Evolutionary conservation across 2,888 invertebrate species (phyloP).

Genomic region (Drosophila bunnanda): DNA sequence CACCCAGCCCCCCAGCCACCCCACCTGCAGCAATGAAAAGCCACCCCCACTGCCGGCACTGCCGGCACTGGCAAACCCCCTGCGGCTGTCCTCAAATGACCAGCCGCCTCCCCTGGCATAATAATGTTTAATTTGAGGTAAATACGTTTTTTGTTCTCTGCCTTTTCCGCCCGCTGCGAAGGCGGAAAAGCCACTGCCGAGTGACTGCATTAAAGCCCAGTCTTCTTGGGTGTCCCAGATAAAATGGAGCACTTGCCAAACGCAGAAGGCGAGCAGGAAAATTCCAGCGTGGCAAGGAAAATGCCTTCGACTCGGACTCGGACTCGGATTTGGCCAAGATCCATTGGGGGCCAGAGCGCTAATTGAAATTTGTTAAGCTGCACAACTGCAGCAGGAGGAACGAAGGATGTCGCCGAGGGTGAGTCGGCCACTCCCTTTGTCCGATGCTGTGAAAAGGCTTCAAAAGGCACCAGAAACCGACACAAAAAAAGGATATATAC

Average conservation of each 20-base stretch:
- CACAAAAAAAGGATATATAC: too few species aligned
- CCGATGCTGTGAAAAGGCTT: slow-evolving; percentile 74
- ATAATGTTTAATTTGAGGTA: slow-evolving; percentile 84
- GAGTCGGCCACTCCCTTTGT: slow-evolving; percentile 71
- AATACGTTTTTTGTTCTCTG: slow-evolving; percentile 77
- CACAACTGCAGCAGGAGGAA: slow-evolving; percentile 6
- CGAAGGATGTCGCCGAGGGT: not conserved
- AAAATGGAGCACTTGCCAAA: slow-evolving; percentile 41
- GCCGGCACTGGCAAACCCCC: slow-evolving; percentile 36
- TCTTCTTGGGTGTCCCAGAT: slow-evolving; percentile 33
- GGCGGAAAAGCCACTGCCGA: slow-evolving; percentile 24
- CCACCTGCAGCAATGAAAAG: slow-evolving; percentile 9
- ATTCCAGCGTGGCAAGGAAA: slow-evolving; percentile 6
- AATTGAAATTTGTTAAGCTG: slow-evolving; percentile 75
- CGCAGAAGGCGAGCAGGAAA: slow-evolving; percentile 5
- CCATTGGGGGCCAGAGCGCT: slow-evolving; percentile 52
- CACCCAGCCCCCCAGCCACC: slow-evolving; percentile 2
- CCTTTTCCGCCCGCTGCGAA: slow-evolving; percentile 46
- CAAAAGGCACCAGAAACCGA: slow-evolving; percentile 56
- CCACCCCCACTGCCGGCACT: slow-evolving; percentile 12
- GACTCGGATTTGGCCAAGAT: slow-evolving; percentile 28
- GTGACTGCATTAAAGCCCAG: slow-evolving; percentile 68
- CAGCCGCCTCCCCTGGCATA: slow-evolving; percentile 68
- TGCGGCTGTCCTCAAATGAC: slow-evolving; percentile 81
- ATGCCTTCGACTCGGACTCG: slow-evolving; percentile 1